Evolutionary conservation across 2,113 vertebrate species (phyloP).

Genomic region (Laticauda colubrina): DNA sequence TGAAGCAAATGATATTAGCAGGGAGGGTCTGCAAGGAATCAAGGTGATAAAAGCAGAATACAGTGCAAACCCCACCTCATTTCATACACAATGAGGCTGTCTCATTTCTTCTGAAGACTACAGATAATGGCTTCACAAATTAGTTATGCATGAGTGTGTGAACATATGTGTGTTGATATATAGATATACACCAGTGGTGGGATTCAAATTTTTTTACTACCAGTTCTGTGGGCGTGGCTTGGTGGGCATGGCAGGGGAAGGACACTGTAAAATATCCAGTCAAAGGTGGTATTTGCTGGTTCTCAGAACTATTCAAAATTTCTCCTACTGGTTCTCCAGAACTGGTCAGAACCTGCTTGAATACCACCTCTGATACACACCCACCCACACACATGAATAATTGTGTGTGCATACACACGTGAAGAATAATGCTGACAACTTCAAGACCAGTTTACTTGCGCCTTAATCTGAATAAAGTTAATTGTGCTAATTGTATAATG

Average conservation of each 20-base stretch:
- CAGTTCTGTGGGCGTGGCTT: no score
- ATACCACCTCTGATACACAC: no score
- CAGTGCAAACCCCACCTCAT: not conserved
- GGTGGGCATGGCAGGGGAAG: no score
- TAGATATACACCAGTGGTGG: no score
- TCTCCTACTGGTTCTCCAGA: no score
- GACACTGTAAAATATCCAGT: no score
- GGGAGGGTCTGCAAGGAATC: not conserved
- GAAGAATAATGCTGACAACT: not conserved
- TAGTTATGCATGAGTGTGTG: not conserved
- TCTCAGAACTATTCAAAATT: no score
- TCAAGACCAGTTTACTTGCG: not conserved
- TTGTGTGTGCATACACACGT: not conserved
- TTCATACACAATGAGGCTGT: not conserved
- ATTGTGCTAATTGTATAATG: not conserved
- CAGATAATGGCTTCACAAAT: not conserved
- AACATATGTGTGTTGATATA: not conserved
- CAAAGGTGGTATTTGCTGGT: no score
- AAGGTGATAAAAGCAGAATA: not conserved
- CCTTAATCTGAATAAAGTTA: not conserved
- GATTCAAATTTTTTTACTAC: no score
- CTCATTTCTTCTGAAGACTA: not conserved
- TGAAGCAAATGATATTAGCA: not conserved
- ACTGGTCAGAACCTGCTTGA: no score
- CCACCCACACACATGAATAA: no score